Evolutionary conservation across 2,888 invertebrate genomes (phyloP), one percentile per base, ranked within the genome.

Genomic region (Himalopsyche kuldschensis): DNA sequence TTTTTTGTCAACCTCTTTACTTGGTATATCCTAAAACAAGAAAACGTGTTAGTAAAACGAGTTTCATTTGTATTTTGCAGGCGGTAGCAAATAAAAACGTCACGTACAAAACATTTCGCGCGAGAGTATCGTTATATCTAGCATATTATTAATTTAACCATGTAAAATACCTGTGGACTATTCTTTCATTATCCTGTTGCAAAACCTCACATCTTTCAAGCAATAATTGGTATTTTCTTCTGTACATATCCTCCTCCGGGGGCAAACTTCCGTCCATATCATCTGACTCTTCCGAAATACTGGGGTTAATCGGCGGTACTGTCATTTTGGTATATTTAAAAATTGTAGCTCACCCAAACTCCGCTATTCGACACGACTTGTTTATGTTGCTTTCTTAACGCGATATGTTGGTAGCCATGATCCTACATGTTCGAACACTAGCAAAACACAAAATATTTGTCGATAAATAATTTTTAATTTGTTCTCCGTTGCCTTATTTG

Each of bases 101-200:
- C 10, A 15, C 55, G 55, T 20, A 55, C 55, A 55, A 55, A 55
- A 48, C 20, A 55, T 55, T 4, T 55, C 24, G 15, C 1, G 55
- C 6, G 24, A 55, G 55, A 55, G 55, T n/a, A 55, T 55, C 20
- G 20, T 24, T 20, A 55, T 20, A 55, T 55, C 8, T 1, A 55
- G 8, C 55, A 20, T 55, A 20, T 55, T 55, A 55, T 3, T 20
- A 55, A n/a, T 27, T 75, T 75, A 31, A 75, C n/a, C 75, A 32
- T 5, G 32, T 47, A 80, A 24, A 35, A n/a, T 88, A 93, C 93
- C 93, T 93, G 90, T 93, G 93, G 83, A 95, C 94, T 87, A 95
- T 91, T 89, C 95, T 93, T 89, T 95, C 95, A 89, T 95, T 96
- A 88, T 95, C 94, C 93, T 95, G 95, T 88, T 95, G 95, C 87